Evolutionary conservation across 2,113 vertebrate species (phyloP).

Genomic region (Sylvilagus bachmani): DNA sequence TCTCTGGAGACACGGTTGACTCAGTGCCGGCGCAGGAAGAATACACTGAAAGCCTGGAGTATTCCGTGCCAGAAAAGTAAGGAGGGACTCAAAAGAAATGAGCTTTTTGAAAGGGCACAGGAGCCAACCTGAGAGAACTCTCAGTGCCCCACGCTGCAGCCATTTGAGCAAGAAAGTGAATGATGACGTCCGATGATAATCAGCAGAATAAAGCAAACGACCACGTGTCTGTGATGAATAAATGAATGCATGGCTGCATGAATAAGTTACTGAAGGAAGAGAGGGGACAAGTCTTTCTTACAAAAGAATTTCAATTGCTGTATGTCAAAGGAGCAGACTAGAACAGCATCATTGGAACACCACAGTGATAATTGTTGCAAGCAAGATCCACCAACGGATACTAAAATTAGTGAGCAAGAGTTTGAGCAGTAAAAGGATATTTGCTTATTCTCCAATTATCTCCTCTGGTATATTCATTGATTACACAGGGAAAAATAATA

Average conservation of each 20-base stretch:
- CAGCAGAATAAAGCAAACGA: background rate
- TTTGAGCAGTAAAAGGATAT: background rate
- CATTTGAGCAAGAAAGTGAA: background rate
- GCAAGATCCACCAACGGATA: background rate
- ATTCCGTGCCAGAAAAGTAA: constrained; percentile 17
- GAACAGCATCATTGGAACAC: background rate
- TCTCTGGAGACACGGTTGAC: background rate
- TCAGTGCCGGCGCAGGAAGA: constrained; percentile 1
- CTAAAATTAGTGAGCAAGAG: background rate
- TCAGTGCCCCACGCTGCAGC: background rate
- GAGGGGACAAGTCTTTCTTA: background rate
- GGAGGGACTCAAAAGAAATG: background rate
- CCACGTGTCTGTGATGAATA: background rate
- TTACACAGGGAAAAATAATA: background rate
- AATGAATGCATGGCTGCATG: background rate
- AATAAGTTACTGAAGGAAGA: background rate
- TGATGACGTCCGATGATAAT: background rate
- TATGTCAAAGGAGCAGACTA: background rate
- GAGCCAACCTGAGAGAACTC: background rate
- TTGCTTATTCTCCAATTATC: background rate
- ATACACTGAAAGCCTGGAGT: background rate
- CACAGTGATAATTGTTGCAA: background rate
- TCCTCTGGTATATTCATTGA: background rate
- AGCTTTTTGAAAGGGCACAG: background rate
- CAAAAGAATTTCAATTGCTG: background rate